These are phyloP conservation scores for Trichogramma pretiosum DNA, from an alignment of 1,140 invertebrate genomes.

Conservation along the genomic window DNA sequence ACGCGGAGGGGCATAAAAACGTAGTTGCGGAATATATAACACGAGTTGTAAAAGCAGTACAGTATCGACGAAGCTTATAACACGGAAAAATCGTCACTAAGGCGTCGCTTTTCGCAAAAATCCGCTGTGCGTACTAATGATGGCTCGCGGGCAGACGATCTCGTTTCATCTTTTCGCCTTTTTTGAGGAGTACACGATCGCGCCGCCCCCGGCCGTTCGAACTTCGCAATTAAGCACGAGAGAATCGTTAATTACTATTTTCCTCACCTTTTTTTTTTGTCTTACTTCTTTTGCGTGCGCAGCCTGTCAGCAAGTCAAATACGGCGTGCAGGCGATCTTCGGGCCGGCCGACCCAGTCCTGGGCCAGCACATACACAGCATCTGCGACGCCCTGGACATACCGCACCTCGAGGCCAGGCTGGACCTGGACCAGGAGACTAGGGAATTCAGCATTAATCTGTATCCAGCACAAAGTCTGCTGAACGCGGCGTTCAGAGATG, in stretches of 20 bases:
- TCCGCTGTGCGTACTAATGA: too few relatives aligned
- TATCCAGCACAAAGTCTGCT: slow-evolving; percentile 59
- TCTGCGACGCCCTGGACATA: slow-evolving; percentile 63
- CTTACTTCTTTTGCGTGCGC: slow-evolving; percentile 8
- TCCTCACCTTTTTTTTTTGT: neutral
- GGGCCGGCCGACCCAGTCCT: slow-evolving; percentile 55
- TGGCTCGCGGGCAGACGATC: too few relatives aligned
- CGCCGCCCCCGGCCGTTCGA: neutral
- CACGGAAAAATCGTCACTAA: too few relatives aligned
- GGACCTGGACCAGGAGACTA: slow-evolving; percentile 47
- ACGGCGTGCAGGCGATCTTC: slow-evolving; percentile 57
- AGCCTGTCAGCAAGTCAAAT: slow-evolving; percentile 58
- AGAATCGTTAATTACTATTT: slow-evolving; percentile 1
- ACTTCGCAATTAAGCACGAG: slow-evolving; percentile 9
- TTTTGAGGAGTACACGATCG: too few relatives aligned
- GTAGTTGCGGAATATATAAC: too few relatives aligned
- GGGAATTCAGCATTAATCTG: slow-evolving; percentile 60
- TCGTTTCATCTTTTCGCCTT: neutral
- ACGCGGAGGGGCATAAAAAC: too few relatives aligned
- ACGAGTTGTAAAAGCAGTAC: too few relatives aligned
- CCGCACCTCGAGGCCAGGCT: slow-evolving; percentile 60
- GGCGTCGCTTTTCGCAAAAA: too few relatives aligned
- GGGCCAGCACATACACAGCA: slow-evolving; percentile 59
- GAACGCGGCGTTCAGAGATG: slow-evolving; percentile 56
- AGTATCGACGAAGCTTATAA: too few relatives aligned